Conservation (phyloP, 2,797 vertebrate genomes). For the Muscicapa comitata region DNA sequence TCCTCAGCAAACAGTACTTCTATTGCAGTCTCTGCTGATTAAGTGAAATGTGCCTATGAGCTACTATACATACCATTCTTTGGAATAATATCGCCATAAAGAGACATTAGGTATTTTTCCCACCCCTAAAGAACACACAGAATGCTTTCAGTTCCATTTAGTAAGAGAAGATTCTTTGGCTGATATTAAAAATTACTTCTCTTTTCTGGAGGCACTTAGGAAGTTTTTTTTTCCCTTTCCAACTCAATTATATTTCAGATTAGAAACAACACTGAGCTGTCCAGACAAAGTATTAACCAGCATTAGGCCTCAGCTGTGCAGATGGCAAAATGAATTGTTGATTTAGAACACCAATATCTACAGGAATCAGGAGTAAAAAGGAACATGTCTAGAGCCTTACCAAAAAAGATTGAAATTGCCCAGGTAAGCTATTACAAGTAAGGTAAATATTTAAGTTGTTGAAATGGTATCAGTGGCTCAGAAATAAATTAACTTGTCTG, state of each 20-base stretch:
- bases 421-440: no score
- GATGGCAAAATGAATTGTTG: background rate
- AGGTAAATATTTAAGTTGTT: no score
- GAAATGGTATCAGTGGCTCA: slow-evolving; percentile 28
- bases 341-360: background rate
- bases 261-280: background rate
- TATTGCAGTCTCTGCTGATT: slow-evolving; percentile 69
- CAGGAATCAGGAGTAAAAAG: background rate
- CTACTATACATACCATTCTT: slow-evolving; percentile 38
- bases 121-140: background rate
- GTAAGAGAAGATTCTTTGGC: background rate
- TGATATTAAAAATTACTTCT: background rate
- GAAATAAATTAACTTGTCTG: slow-evolving; percentile 26
- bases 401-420: no score
- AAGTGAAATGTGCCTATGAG: slow-evolving; percentile 53
- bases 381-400: background rate
- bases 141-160: background rate
- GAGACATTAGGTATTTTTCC: background rate
- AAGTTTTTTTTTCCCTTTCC: background rate
- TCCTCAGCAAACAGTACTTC: slow-evolving; percentile 69
- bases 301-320: background rate
- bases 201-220: background rate
- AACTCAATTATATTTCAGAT: background rate
- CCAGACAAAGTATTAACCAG: slow-evolving; percentile 24
- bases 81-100: background rate